phyloP scores from a whole-genome alignment of 2,888 invertebrate genomes.

The Perizoma affinitatum region DNA sequence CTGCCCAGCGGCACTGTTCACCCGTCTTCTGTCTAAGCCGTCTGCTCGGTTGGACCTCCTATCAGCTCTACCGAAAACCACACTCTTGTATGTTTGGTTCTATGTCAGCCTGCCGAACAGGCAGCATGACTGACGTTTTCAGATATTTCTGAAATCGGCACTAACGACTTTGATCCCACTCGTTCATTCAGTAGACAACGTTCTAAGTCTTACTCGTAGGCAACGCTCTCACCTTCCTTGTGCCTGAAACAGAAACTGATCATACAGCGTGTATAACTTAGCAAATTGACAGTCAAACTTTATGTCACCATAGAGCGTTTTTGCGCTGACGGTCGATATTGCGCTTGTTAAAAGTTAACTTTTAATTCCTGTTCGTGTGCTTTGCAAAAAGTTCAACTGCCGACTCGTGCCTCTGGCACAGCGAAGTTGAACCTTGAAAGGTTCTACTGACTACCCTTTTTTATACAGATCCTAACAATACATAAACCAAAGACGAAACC shows the following conservation, averaged over 20 bases:
- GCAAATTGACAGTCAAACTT: slow-evolving; percentile 37
- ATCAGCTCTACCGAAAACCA: too few relatives aligned
- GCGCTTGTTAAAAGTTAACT: slow-evolving; percentile 20
- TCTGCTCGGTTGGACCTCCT: slow-evolving; percentile 15
- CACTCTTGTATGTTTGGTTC: too few relatives aligned
- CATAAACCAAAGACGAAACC: too few relatives aligned
- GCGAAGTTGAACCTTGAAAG: not conserved
- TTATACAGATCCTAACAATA: too few relatives aligned
- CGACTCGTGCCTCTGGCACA: not conserved
- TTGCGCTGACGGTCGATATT: slow-evolving; percentile 27
- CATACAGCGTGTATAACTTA: slow-evolving; percentile 30
- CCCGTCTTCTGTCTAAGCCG: slow-evolving; percentile 30
- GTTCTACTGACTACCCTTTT: too few relatives aligned
- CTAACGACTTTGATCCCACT: too few relatives aligned
- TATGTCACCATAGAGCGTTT: slow-evolving; percentile 36
- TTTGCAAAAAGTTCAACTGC: slow-evolving; percentile 20
- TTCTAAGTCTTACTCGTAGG: too few relatives aligned
- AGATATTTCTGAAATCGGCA: too few relatives aligned
- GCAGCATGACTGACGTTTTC: too few relatives aligned
- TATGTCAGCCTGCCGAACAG: too few relatives aligned
- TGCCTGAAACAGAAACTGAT: slow-evolving; percentile 21
- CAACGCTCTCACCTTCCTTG: too few relatives aligned
- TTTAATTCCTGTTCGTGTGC: slow-evolving; percentile 2
- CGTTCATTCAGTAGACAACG: too few relatives aligned
- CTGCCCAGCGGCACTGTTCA: slow-evolving; percentile 41